Conservation (phyloP, 2,797 vertebrate genomes). For the Gobio occitaniae region DNA sequence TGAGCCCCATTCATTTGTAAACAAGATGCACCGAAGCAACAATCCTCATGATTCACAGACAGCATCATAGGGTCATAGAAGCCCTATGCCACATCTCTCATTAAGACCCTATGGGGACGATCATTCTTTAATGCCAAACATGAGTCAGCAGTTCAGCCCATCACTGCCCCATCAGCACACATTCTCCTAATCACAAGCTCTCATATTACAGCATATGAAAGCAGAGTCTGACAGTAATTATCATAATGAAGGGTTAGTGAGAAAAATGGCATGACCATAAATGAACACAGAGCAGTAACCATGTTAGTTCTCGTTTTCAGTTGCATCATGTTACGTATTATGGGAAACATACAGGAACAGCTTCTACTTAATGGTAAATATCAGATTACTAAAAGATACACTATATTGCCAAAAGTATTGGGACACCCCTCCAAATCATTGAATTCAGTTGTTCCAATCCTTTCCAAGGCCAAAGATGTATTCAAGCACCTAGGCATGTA, state of each 20-base stretch:
- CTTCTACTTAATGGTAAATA: neutral
- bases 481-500: too few species aligned
- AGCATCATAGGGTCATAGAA: constrained; percentile 18
- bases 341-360: neutral
- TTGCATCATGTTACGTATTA: neutral
- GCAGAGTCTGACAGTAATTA: constrained; percentile 34
- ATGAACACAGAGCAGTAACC: neutral
- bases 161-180: constrained; percentile 41
- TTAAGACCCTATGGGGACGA: constrained; percentile 31
- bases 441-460: too few species aligned
- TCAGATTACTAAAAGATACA: neutral
- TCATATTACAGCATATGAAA: constrained; percentile 24
- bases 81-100: constrained; percentile 29
- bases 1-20: constrained; percentile 16
- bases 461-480: too few species aligned
- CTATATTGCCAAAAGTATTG: too few species aligned
- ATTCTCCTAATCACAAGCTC: constrained; percentile 27
- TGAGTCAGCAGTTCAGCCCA: constrained; percentile 43
- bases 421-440: too few species aligned
- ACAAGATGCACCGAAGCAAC: constrained; percentile 30
- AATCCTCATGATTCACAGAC: constrained; percentile 16
- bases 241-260: constrained; percentile 21
- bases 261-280: neutral
- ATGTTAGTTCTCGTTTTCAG: neutral
- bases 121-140: constrained; percentile 43